Conservation (phyloP, 2,113 vertebrate genomes). For the Galemys pyrenaicus region DNA sequence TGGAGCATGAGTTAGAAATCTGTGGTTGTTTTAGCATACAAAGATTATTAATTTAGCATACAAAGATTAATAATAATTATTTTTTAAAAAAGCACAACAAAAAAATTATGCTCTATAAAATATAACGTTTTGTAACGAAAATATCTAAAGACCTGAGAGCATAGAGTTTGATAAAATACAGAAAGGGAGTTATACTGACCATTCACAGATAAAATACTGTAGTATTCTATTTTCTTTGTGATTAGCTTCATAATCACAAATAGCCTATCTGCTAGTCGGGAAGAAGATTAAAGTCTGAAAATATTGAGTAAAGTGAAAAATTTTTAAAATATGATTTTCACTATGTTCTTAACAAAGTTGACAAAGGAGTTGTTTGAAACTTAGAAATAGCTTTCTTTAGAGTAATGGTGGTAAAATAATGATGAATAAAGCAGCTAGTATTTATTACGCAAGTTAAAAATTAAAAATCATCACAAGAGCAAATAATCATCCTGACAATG, state of each 20-base stretch:
- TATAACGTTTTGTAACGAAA: not conserved
- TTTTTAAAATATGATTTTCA: not conserved
- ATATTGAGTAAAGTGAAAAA: not conserved
- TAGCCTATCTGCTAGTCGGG: not conserved
- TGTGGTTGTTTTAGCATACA: not conserved
- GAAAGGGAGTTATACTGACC: not conserved
- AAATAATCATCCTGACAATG: slow-evolving; percentile 45
- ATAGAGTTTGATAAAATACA: not conserved
- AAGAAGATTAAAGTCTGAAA: not conserved
- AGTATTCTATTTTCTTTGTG: not conserved
- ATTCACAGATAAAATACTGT: not conserved
- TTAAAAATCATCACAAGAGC: slow-evolving; percentile 3
- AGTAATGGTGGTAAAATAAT: not conserved
- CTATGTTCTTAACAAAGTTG: slow-evolving; percentile 26
- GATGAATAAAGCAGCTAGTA: not conserved
- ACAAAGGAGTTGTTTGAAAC: slow-evolving; percentile 33
- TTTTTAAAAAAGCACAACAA: not conserved
- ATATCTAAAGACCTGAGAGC: not conserved
- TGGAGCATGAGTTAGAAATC: not conserved
- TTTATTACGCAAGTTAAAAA: not conserved
- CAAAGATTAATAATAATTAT: not conserved
- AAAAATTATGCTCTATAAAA: slow-evolving; percentile 19
- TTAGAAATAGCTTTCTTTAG: slow-evolving; percentile 26
- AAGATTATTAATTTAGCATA: not conserved
- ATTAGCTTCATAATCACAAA: not conserved